Base-by-base conservation (phyloP, 2,113 vertebrate species). In the Proteles cristata region DNA sequence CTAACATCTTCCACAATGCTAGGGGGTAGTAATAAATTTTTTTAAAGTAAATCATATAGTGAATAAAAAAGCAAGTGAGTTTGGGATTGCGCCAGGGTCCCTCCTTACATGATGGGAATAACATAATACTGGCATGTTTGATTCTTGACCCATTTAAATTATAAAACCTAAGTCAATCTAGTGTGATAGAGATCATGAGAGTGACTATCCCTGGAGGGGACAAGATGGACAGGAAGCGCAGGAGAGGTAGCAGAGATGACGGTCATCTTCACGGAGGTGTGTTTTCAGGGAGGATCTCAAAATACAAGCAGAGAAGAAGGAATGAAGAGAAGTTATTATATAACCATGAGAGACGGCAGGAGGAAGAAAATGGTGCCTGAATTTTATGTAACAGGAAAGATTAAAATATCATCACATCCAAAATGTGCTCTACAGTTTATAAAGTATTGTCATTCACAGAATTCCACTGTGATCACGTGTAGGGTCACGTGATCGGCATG, bases 391-490 rank as follows among this genome's bases (percentile, higher is more conserved):
- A 73, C 17, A 61, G 79, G 26, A 25, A 65, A 90, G 88, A 71
- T 87, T 73, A 92, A 95, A 90, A 63, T 82, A 81, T 61, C 48
- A 12, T 33, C 66, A 85, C 48, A 68, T 92, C 26, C 90, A 8
- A 48, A 94, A 85, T 39, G 25, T 80, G 12, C 39, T 95, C 86
- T 94, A 65, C 5, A 85, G 53, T 97, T 93, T 84, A 53, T 31
- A 82, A 63, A 94, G 21, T 53, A 93, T 97, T 94, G 85, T 95
- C 63, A 88, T 82, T 92, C 25, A 63, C 87, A 90, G 86, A 87
- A 95, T 81, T 90, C 55, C 15, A 74, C 65, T 81, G 83, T 92
- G 26, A 65, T 26, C 11, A 71, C 16, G 2, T 25, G 2, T 21
- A 94, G 63, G 79, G 45, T 26, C 76, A 87, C 39, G 80, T 33